Conservation (phyloP, 2,797 vertebrate species). For the Choloepus didactylus region DNA sequence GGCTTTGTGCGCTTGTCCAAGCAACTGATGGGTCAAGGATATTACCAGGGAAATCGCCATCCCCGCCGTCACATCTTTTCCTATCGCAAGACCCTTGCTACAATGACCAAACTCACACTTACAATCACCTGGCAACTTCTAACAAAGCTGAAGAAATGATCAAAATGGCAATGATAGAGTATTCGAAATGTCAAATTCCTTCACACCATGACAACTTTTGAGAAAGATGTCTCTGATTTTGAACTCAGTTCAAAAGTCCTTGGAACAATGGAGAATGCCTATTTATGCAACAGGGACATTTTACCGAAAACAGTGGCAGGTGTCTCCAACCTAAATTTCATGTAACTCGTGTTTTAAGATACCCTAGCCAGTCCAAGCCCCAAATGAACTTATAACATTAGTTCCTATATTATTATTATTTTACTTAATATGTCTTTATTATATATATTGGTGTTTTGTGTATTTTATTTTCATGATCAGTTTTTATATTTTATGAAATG, state of each 20-base stretch:
- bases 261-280: background rate
- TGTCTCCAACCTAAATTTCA: background rate
- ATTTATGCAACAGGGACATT: constrained; percentile 14
- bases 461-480: constrained; percentile 21
- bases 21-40: background rate
- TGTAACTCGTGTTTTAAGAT: background rate
- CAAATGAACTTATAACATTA: background rate
- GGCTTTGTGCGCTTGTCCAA: background rate
- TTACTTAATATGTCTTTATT: background rate
- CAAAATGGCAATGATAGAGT: background rate
- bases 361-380: background rate
- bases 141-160: background rate
- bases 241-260: background rate
- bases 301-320: background rate
- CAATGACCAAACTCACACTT: background rate
- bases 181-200: background rate
- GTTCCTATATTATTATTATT: constrained; percentile 8
- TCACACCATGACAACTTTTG: background rate
- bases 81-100: background rate
- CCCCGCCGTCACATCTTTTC: background rate
- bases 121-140: background rate
- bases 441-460: background rate
- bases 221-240: background rate
- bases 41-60: no score
- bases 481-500: constrained; percentile 31